Percentiles rank a stretch among this genome's conserved stretches.
Evolutionary conservation across 2,113 vertebrate genomes (phyloP).

Genomic region (Dendrocopos noguchii): DNA sequence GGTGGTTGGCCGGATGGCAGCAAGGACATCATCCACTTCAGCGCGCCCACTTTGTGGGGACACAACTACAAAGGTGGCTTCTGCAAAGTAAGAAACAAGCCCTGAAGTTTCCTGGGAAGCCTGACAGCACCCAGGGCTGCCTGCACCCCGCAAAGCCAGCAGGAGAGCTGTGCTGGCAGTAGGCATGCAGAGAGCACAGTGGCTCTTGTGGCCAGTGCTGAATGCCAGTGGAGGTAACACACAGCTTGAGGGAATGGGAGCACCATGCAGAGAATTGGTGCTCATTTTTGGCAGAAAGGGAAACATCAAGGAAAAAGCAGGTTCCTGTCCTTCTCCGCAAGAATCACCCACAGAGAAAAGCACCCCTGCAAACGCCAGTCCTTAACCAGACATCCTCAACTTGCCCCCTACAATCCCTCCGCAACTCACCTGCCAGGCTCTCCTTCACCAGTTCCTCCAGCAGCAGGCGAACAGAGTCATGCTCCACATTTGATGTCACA

Average conservation of each 20-base stretch:
- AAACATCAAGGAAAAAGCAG: background rate
- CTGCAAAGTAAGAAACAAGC: slow-evolving; percentile 67
- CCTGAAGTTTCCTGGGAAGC: background rate
- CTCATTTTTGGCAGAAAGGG: background rate
- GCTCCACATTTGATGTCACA: slow-evolving; percentile 87
- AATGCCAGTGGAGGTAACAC: background rate
- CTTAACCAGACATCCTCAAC: accelerated
- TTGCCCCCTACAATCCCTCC: too few relatives aligned
- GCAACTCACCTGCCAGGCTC: slow-evolving; percentile 76
- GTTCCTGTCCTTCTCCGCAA: background rate
- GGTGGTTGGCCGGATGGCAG: slow-evolving; percentile 84
- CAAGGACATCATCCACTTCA: slow-evolving; percentile 86
- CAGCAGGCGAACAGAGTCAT: slow-evolving; percentile 87
- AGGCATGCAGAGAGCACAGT: accelerated
- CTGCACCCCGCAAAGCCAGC: accelerated
- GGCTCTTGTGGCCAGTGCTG: background rate
- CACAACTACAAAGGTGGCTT: slow-evolving; percentile 86
- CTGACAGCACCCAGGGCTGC: accelerated
- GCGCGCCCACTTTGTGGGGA: slow-evolving; percentile 81
- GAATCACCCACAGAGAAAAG: background rate
- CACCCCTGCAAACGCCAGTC: background rate
- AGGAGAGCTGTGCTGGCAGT: background rate
- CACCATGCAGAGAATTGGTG: accelerated
- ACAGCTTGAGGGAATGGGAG: background rate
- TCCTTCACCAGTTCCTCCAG: slow-evolving; percentile 81